Conservation (phyloP, 2,113 vertebrate genomes). For the Urocolius indicus region DNA sequence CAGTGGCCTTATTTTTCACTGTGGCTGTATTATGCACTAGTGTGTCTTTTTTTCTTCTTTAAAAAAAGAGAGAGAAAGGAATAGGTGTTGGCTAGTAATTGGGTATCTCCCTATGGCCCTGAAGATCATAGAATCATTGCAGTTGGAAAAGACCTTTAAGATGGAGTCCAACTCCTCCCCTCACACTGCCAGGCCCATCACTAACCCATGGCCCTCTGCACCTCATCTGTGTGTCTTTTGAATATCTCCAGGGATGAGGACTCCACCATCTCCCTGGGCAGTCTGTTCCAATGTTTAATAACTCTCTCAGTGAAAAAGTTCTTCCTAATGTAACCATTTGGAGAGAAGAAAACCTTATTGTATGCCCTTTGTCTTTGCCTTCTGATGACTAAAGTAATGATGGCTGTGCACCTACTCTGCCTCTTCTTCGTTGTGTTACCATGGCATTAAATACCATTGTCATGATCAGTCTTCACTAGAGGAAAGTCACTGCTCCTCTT, state of each 20-base stretch:
- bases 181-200: no score
- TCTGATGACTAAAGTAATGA: neutral
- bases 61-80: neutral
- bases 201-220: no score
- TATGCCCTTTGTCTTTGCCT: neutral
- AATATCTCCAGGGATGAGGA: no score
- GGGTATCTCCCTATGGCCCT: neutral
- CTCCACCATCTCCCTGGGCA: no score
- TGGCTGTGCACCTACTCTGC: neutral
- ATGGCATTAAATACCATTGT: accelerated
- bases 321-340: neutral
- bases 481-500: neutral
- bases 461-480: accelerated
- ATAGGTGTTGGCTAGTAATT: neutral
- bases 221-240: no score
- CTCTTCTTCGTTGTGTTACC: accelerated
- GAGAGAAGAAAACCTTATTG: neutral
- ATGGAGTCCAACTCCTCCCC: no score
- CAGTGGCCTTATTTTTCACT: neutral
- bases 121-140: neutral
- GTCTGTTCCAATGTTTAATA: no score
- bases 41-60: neutral
- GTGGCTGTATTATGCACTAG: neutral
- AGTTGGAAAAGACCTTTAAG: no score
- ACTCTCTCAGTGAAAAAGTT: no score